A percentile compares a stretch with the other conserved stretches of the same genome.
phyloP scores from a whole-genome alignment of 2,113 vertebrate species.

The Vicugna pacos region DNA sequence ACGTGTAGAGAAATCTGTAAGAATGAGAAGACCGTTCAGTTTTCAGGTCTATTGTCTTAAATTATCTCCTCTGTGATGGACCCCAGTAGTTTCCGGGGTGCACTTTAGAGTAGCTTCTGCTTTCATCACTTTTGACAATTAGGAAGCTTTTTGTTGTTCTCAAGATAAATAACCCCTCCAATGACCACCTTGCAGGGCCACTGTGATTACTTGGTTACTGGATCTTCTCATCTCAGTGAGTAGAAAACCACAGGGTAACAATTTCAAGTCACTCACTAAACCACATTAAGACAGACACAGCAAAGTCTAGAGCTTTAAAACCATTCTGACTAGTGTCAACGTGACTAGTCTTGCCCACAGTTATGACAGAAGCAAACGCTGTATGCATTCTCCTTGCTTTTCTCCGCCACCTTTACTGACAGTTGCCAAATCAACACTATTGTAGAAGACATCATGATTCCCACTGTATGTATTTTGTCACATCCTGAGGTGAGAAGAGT shows the following conservation, averaged over 20 bases:
- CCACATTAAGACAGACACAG: background rate
- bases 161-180: background rate
- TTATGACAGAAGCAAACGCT: background rate
- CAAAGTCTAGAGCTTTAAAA: background rate
- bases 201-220: background rate
- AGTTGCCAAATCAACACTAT: background rate
- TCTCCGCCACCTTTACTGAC: background rate
- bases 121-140: background rate
- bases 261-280: background rate
- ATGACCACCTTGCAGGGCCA: background rate
- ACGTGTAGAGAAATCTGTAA: background rate
- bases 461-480: background rate
- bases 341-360: accelerated
- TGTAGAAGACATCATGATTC: background rate
- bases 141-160: background rate
- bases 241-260: background rate
- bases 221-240: background rate
- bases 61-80: background rate
- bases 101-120: background rate
- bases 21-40: background rate
- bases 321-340: background rate
- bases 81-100: background rate
- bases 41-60: background rate
- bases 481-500: background rate
- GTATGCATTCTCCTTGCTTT: background rate